Percentiles rank a stretch among this genome's conserved stretches.
phyloP scores from a whole-genome alignment of 2,797 vertebrate genomes.

The Acipenser transmontanus region DNA sequence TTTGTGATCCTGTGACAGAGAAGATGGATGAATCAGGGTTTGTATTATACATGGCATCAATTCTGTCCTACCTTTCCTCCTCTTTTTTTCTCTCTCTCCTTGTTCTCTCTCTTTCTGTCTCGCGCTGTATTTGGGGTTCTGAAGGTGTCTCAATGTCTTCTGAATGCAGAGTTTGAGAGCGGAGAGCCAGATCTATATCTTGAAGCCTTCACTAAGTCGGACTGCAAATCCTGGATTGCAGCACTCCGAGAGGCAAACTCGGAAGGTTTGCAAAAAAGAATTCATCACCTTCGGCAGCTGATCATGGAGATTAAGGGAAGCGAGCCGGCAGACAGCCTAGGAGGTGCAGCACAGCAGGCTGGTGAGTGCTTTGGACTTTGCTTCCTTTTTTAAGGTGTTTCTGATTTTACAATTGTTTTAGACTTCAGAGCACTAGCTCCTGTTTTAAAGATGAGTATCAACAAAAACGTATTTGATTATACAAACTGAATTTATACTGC shows the following conservation, averaged over 20 bases:
- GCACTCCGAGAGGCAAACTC: conserved; percentile 34
- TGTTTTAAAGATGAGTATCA: neutral
- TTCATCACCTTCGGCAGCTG: conserved; percentile 27
- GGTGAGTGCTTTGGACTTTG: conserved; percentile 28
- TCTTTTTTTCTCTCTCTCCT: conserved; percentile 42
- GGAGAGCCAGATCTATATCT: conserved; percentile 32
- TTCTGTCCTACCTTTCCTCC: conserved; percentile 47
- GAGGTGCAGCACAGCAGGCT: conserved; percentile 42
- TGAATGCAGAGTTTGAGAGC: conserved; percentile 44
- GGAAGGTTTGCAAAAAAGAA: conserved; percentile 33
- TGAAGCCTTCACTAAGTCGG: conserved; percentile 36
- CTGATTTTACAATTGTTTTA: too few relatives aligned
- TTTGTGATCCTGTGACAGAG: conserved; percentile 23
- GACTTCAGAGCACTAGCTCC: neutral
- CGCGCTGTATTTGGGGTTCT: conserved; percentile 11
- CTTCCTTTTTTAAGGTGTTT: neutral
- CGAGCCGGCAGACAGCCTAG: conserved; percentile 39
- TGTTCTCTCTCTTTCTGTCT: conserved; percentile 11
- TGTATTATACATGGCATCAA: conserved; percentile 19
- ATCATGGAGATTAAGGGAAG: conserved; percentile 68
- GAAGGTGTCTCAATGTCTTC: conserved; percentile 31
- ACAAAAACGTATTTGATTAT: too few relatives aligned
- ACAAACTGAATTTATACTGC: too few relatives aligned
- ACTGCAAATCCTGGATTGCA: conserved; percentile 29
- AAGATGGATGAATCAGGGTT: conserved; percentile 16